Evolutionary conservation across 2,113 vertebrate species (phyloP), one percentile per base, ranked within the genome.

Genomic region (Saccopteryx bilineata): DNA sequence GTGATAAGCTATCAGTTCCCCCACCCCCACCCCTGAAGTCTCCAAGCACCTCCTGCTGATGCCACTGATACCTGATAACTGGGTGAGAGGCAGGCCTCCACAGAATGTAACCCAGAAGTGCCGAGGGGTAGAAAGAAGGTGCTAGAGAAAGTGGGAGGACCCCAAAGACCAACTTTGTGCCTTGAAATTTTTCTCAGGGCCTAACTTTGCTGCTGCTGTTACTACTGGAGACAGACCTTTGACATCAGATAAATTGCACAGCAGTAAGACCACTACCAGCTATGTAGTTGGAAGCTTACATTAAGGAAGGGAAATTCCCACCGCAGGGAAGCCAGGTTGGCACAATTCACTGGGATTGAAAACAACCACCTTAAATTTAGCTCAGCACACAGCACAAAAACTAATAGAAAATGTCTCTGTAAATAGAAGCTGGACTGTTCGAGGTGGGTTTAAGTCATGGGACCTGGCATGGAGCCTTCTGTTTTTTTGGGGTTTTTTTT

Each of bases 391-490:
- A 66, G 58, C 66, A 80, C 74, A 96, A 74, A 90, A 58, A 58
- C 56, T 79, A 33, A 80, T 74, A 79, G 80, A 65, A 86, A 79
- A 78, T 7, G 15, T 52, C 74, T 33, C 50, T 85, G 15, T 74
- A n/a, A 86, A 74, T 33, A 90, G 58, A 85, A 58, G 28, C 58
- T 65, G 65, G 54, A 90, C 76, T 80, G 58, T 50, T 80, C 24
- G 58, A 56, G 86, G 58, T 79, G 74, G 65, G 78, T 71, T 76
- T 92, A 63, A 84, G 24, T 92, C 79, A n/a, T 84, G 90, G n/a
- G 54, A 83, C n/a, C 26, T 56, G 84, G 33, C 24, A 4, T 50
- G 31, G 52, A 89, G 78, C 21, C 54, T 76, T 80, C 83, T 71
- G 31, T 23, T 39, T 39, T 39, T 39, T 39, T 39, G 39, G 39